Evolutionary conservation across 1,140 invertebrate species (phyloP).

Genomic region (Zaprionus ornatus): DNA sequence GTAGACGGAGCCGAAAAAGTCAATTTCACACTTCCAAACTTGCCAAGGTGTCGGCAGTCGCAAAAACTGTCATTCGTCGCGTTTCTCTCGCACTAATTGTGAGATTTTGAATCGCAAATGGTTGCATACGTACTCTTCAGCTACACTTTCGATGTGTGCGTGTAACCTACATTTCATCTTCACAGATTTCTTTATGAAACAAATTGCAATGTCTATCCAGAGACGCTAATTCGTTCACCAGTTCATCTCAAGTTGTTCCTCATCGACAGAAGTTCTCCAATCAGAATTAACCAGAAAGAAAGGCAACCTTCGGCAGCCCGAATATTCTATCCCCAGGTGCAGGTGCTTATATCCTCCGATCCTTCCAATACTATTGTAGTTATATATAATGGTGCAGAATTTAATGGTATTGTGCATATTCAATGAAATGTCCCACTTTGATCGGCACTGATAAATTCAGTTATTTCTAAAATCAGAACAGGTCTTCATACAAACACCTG

Average conservation of each 20-base stretch:
- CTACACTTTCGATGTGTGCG: not conserved
- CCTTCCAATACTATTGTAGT: no score
- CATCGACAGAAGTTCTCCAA: no score
- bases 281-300: no score
- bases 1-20: constrained; percentile 11
- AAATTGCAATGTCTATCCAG: constrained; percentile 3
- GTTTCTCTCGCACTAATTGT: constrained; percentile 38
- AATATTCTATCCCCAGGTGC: no score
- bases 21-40: constrained; percentile 33
- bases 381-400: no score
- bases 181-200: constrained; percentile 10
- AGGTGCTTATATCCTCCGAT: no score
- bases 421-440: no score
- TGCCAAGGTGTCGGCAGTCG: constrained; percentile 14
- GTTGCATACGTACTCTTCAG: constrained; percentile 33
- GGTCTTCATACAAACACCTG: no score
- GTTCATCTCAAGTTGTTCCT: not conserved
- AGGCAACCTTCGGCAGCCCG: no score
- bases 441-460: no score
- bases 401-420: no score
- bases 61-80: constrained; percentile 5
- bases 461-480: no score
- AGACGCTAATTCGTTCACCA: constrained; percentile 28
- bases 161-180: constrained; percentile 29
- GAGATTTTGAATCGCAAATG: constrained; percentile 34